Conservation (phyloP, 2,797 vertebrate genomes). For the Mormyrops boulengeri region DNA sequence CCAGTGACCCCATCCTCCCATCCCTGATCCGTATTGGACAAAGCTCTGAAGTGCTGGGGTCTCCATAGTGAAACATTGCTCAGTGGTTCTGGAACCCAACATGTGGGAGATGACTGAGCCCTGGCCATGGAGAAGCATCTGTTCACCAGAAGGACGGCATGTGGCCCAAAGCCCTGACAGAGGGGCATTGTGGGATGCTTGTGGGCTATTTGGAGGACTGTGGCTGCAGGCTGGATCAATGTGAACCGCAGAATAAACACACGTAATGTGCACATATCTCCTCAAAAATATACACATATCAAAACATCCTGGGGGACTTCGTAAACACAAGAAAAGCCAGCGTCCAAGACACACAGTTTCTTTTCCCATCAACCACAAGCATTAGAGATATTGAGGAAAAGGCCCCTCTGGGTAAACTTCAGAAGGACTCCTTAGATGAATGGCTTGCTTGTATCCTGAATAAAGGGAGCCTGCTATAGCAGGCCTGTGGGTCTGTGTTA, state of each 20-base stretch:
- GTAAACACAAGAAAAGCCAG: neutral
- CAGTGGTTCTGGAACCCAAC: neutral
- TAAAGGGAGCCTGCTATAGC: neutral
- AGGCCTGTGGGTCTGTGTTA: neutral
- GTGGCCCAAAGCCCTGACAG: neutral
- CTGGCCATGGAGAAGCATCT: constrained; percentile 4
- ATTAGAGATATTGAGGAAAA: neutral
- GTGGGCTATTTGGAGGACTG: neutral
- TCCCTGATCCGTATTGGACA: neutral
- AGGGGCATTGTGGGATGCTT: constrained; percentile 8
- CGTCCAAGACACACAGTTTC: neutral
- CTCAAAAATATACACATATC: neutral
- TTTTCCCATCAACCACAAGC: neutral
- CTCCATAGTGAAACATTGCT: neutral
- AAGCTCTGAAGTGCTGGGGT: neutral
- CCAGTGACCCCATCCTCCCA: neutral
- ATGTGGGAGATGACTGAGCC: neutral
- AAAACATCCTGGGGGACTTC: neutral
- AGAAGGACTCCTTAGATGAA: neutral
- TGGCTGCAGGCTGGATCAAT: neutral
- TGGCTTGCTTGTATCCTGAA: neutral
- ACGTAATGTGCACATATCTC: neutral
- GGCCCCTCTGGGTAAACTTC: neutral
- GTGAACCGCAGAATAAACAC: neutral
- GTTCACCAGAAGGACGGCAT: neutral